Conservation (phyloP, 2,888 invertebrate genomes). For the Hirtodrosophila confusa region DNA sequence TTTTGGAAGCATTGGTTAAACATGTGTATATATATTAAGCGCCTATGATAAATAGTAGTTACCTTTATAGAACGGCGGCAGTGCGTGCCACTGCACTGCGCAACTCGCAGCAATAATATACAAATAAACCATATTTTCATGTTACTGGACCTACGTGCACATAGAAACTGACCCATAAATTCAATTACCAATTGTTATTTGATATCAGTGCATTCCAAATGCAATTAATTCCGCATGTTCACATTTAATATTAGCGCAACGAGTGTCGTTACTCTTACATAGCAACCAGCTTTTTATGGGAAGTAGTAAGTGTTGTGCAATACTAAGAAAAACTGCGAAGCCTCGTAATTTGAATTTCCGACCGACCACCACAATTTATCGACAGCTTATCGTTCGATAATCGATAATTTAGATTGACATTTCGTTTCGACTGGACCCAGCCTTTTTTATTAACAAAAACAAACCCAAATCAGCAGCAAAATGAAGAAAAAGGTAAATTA, state of each 20-base stretch:
- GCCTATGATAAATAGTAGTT: not conserved
- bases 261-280: not conserved
- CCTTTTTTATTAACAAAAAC: conserved; percentile 40
- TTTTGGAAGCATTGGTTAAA: not conserved
- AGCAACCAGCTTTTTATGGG: conserved; percentile 14
- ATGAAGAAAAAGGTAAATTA: conserved; percentile 83
- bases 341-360: not conserved
- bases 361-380: conserved; percentile 33
- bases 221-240: conserved; percentile 12
- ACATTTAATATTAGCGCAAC: not conserved
- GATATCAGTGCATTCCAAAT: not conserved
- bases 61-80: conserved; percentile 8
- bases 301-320: not conserved
- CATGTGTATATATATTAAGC: not conserved
- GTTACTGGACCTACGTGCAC: not conserved
- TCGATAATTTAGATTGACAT: conserved; percentile 17
- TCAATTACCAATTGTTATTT: not conserved
- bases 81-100: not conserved
- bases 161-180: conserved; percentile 3
- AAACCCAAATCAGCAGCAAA: conserved; percentile 37
- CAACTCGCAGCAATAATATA: not conserved
- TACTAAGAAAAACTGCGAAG: too few relatives aligned
- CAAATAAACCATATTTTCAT: conserved; percentile 11
- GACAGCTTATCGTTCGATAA: conserved; percentile 9
- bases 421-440: conserved; percentile 36